These are phyloP conservation scores for Lepeophtheirus nordmannii DNA, from an alignment of 2,888 invertebrate species.

Conservation along the genomic window DNA sequence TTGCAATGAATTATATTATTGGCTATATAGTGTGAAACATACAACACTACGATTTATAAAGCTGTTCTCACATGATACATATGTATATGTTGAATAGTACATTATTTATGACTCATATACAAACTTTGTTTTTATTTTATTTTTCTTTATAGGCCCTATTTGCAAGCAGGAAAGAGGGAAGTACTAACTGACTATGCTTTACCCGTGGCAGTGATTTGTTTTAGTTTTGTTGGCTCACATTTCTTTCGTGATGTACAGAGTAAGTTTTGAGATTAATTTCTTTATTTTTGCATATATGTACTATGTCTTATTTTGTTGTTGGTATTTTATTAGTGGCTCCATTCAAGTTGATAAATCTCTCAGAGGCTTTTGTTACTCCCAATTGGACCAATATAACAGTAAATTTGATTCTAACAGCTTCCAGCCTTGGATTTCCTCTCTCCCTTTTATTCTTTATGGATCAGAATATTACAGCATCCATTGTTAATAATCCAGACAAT, in stretches of 20 bases:
- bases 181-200: conserved; percentile 45
- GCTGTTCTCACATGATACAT: no score
- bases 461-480: conserved; percentile 45
- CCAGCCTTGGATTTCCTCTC: conserved; percentile 40
- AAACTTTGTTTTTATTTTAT: neutral
- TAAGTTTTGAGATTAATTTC: neutral
- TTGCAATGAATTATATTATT: neutral
- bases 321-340: neutral
- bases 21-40: neutral
- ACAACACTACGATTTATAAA: no score
- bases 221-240: conserved; percentile 41
- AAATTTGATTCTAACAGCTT: neutral
- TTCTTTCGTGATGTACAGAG: conserved; percentile 33
- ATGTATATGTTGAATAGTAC: no score
- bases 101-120: no score
- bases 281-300: neutral
- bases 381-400: neutral
- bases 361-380: neutral
- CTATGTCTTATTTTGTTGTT: neutral
- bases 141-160: conserved; percentile 2
- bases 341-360: neutral
- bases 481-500: conserved; percentile 45
- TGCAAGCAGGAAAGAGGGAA: conserved; percentile 38
- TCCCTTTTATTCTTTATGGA: conserved; percentile 48
- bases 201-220: conserved; percentile 43